Base-by-base conservation (phyloP, 1,140 invertebrate species). In the Drosophila nigromelanica region DNA sequence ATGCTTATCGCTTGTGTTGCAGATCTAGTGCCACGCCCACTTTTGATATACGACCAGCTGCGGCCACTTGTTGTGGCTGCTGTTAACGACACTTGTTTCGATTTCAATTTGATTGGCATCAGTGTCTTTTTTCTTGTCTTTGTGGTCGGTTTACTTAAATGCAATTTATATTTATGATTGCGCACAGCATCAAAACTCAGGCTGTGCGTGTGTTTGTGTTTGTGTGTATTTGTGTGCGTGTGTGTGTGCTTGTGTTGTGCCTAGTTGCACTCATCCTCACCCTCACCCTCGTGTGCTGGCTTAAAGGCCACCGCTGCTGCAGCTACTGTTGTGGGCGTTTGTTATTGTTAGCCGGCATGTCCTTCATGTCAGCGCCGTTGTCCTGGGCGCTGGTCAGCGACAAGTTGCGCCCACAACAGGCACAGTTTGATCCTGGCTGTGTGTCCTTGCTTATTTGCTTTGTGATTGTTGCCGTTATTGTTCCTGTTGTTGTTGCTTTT, bases 91-190 rank as follows among this genome's bases (percentile, higher is more conserved):
- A 64, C 60, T 64, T 64, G 60, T 55, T 55, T 40, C 51, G 35
- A 47, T 63, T 54, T 27, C 33, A 40, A 55, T 50, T 52, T 50
- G 58, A 69, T 43, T 55, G 68, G 15, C 8, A 61, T 66, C 75
- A 51, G 24, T 27, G 27, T 27, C 27, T 27, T 27, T 27, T 27
- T 27, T 27, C 27, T 27, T 27, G 27, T 56, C 18, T 73, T 76
- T 70, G 42, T 21, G 37, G 43, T 40, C 54, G 30, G 21, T 76
- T 54, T 43, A 42, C 58, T 70, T 55, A 63, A 56, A 52, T 48
- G 43, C 78, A 71, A 70, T 82, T 83, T 75, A 83, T 82, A 76
- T 78, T 82, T 82, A 82, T 71, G 74, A 70, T 75, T 64, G 62
- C 66, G 52, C 48, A 54, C 58, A 43, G 40, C 43, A 66, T 58